phyloP scores from a whole-genome alignment of 1,140 invertebrate genomes.

The Bactericera cockerelli region DNA sequence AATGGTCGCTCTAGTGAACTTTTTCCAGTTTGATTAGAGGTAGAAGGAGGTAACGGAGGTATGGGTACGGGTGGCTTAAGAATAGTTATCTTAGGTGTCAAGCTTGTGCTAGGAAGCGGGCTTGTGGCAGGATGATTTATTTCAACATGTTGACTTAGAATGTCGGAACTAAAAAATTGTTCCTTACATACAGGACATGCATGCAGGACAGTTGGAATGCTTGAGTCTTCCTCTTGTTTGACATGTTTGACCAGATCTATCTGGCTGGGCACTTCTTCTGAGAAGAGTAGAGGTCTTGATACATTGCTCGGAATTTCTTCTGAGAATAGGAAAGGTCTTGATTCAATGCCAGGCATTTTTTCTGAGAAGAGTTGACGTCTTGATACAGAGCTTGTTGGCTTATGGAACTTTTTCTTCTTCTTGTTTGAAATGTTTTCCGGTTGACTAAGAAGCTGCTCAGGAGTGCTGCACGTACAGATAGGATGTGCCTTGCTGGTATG shows the following conservation, averaged over 20 bases:
- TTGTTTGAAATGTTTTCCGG: background rate
- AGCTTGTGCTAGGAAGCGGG: background rate
- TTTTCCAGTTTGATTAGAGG: conserved; percentile 19
- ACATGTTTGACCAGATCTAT: background rate
- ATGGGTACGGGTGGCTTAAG: conserved; percentile 16
- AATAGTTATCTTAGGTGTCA: background rate
- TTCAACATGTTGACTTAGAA: background rate
- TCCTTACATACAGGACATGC: conserved; percentile 1
- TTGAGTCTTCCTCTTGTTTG: background rate
- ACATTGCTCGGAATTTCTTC: no score
- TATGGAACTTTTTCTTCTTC: background rate
- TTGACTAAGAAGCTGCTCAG: background rate
- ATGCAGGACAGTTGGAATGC: conserved; percentile 1
- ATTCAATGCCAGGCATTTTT: background rate
- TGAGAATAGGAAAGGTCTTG: no score
- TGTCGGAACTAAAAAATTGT: conserved; percentile 9
- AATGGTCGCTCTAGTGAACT: conserved; percentile 40
- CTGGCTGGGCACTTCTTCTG: background rate
- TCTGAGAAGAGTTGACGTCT: background rate
- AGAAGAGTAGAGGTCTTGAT: background rate
- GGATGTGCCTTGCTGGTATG: background rate
- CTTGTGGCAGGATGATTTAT: no score
- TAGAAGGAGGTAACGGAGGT: conserved; percentile 19
- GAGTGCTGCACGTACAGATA: background rate
- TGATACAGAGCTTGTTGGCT: background rate